phyloP scores from a whole-genome alignment of 2,888 invertebrate genomes.

The Synanthedon myopaeformis region DNA sequence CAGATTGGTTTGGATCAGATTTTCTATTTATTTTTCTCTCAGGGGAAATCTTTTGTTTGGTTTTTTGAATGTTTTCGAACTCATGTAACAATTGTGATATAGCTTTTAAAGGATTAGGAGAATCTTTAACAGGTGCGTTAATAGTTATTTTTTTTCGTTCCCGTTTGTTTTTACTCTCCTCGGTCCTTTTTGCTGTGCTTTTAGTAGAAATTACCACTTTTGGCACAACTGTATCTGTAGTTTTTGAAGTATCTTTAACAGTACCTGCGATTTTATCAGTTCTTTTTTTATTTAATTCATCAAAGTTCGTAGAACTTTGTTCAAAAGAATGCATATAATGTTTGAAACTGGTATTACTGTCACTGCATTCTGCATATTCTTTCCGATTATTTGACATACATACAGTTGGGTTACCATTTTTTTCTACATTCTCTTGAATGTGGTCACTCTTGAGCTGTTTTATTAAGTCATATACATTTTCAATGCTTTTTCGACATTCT shows the following conservation, averaged over 20 bases:
- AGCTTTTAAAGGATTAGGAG: conserved; percentile 42
- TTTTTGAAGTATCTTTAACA: conserved; percentile 9
- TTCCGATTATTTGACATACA: conserved; percentile 10
- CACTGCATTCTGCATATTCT: conserved; percentile 28
- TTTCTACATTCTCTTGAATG: conserved; percentile 10
- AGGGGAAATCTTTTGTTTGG: conserved; percentile 20
- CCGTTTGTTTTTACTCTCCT: conserved; percentile 24
- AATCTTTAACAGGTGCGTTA: conserved; percentile 14
- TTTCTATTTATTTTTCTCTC: conserved; percentile 27
- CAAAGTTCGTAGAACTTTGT: conserved; percentile 34
- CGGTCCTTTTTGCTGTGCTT: conserved; percentile 18
- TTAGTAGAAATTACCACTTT: conserved; percentile 48
- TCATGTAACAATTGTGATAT: conserved; percentile 52
- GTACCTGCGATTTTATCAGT: neutral
- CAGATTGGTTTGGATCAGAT: conserved; percentile 16
- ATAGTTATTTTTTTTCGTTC: conserved; percentile 18
- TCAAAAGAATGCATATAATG: conserved; percentile 32
- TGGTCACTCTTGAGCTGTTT: conserved; percentile 25
- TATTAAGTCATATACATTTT: conserved; percentile 50
- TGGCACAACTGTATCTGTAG: conserved; percentile 21
- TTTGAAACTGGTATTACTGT: conserved; percentile 47
- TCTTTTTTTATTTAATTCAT: conserved; percentile 16
- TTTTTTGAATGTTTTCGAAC: conserved; percentile 46
- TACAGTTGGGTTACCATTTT: neutral
- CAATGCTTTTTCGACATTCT: conserved; percentile 51